These are phyloP conservation scores for Eclectus roratus DNA, from an alignment of 2,113 vertebrate species.

Conservation along the genomic window DNA sequence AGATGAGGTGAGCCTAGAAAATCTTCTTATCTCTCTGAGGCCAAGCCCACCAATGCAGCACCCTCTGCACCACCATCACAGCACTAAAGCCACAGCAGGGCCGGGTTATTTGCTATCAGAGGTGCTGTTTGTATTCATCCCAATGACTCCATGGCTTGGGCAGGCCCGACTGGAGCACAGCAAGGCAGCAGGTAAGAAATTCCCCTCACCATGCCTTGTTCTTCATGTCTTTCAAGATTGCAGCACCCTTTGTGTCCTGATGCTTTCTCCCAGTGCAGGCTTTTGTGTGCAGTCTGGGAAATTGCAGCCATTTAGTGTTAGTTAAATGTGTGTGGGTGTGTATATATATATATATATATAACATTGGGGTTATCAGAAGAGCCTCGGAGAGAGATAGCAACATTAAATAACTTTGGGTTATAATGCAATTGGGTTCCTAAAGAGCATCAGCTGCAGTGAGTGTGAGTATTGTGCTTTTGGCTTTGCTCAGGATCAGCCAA, in stretches of 20 bases:
- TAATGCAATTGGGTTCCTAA: neutral
- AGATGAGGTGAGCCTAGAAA: neutral
- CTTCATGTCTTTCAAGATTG: neutral
- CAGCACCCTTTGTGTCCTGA: neutral
- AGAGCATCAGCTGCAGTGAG: rapidly evolving
- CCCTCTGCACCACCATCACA: neutral
- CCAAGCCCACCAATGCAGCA: neutral
- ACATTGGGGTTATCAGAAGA: neutral
- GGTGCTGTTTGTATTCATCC: neutral
- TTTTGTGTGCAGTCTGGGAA: neutral
- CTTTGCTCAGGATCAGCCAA: rapidly evolving
- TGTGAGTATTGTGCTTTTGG: neutral
- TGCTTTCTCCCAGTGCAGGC: neutral
- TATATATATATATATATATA: neutral
- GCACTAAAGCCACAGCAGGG: neutral
- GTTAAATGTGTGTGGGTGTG: neutral
- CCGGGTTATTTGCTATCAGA: neutral
- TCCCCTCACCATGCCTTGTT: neutral
- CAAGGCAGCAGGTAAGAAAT: neutral
- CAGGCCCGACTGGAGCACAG: neutral
- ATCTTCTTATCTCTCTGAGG: neutral
- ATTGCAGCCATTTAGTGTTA: neutral
- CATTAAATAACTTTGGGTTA: neutral
- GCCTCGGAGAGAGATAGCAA: neutral
- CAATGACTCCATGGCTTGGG: rapidly evolving